Base-by-base conservation (phyloP, 1,140 invertebrate genomes). In the Macrosteles quadrilineatus region DNA sequence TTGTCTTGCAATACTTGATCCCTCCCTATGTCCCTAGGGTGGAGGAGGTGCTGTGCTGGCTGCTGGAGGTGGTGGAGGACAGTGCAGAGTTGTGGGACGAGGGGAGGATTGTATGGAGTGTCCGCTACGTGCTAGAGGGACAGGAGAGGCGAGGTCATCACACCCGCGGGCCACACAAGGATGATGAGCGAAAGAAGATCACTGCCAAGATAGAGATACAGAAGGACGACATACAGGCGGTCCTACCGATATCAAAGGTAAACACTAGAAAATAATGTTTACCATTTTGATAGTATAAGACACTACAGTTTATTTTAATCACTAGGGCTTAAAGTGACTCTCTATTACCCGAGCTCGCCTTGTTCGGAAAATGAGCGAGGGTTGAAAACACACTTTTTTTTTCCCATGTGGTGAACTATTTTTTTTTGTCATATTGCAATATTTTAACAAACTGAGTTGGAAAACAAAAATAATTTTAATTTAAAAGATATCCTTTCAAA, bases 201-300 rank as follows among this genome's bases (percentile, higher is more conserved):
- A 88, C 90, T 53, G 91, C 92, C 2, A 84, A 91, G 71, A 85
- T 97, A 2, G 92, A 96, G 78, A 92, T 97, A 73, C 92, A 96
- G 77, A 97, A 97, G 80, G 95, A 98, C 79, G 93, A 96, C 77
- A 94, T 96, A 43, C 94, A 97, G 81, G 92, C 94, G 1, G 94
- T 98, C 29, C 84, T 98, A 27, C 94, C 95, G 4, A 96, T 98
- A 77, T 93, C 95, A 36, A 97, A 97, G 89, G 94, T 95, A 83
- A 81, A 77, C 32, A 6, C 4, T 36, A 4, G 4, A 14, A 6
- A 36, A 36, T 36, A 6, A 6, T 72, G 30, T 32, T n/a, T 36
- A 36, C 32, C n/a, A n/a, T n/a, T n/a, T n/a, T n/a, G n/a, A n/a
- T n/a, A n/a, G n/a, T n/a, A n/a, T n/a, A n/a, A n/a, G n/a, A n/a